phyloP scores from a whole-genome alignment of 1,140 invertebrate species.

The Colletes latitarsis region DNA sequence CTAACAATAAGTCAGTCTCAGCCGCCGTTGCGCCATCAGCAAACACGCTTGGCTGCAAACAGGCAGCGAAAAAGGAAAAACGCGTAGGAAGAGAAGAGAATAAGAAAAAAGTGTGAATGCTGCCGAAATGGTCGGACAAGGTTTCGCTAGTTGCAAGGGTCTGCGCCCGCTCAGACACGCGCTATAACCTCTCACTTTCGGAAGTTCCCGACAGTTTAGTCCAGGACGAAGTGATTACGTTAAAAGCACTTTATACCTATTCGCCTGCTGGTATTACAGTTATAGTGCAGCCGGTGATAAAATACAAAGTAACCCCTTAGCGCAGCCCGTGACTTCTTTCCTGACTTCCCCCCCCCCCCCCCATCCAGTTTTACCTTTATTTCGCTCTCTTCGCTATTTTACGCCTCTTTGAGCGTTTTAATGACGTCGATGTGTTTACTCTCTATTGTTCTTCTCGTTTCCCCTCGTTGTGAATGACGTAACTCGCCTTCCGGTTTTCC shows the following conservation, averaged over 20 bases:
- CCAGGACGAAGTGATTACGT: constrained; percentile 72
- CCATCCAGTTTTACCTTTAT: constrained; percentile 26
- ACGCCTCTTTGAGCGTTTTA: not conserved
- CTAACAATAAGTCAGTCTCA: constrained; percentile 26
- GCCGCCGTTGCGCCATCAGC: not conserved
- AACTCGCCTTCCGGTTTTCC: too few relatives aligned
- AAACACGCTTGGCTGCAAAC: constrained; percentile 13
- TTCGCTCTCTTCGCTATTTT: not conserved
- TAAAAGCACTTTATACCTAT: constrained; percentile 76
- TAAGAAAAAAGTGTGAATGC: constrained; percentile 41
- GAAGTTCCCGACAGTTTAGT: constrained; percentile 66
- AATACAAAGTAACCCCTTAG: constrained; percentile 59
- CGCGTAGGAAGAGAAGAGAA: not conserved
- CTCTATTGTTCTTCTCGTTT: not conserved
- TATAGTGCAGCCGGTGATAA: constrained; percentile 56
- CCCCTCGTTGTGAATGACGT: not conserved
- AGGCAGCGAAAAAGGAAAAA: not conserved
- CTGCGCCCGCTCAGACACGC: constrained; percentile 63
- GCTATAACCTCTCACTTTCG: constrained; percentile 72
- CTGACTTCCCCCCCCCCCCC: constrained; percentile 25
- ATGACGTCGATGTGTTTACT: constrained; percentile 2
- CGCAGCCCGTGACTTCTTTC: constrained; percentile 34
- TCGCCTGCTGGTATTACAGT: constrained; percentile 57
- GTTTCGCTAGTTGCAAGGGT: constrained; percentile 42
- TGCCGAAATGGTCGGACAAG: constrained; percentile 48